phyloP scores from a whole-genome alignment of 2,797 vertebrate species.

The Danionella dracula region DNA sequence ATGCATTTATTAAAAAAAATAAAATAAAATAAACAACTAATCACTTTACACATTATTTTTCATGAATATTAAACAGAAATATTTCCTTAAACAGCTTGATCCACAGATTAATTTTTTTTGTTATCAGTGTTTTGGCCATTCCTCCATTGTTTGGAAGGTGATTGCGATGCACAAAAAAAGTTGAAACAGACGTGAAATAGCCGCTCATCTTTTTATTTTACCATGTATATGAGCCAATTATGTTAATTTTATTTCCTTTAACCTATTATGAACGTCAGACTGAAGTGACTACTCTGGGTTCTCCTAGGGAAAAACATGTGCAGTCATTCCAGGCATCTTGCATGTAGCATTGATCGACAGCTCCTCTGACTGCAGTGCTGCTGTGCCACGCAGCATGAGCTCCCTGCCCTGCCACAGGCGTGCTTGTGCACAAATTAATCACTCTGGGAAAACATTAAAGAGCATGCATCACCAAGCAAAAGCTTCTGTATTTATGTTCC shows the following conservation, averaged over 20 bases:
- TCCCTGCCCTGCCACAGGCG: conserved; percentile 3
- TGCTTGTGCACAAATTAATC: conserved; percentile 39
- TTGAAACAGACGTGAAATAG: background rate
- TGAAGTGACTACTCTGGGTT: conserved; percentile 2
- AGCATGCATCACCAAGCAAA: conserved; percentile 29
- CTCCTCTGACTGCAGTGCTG: conserved; percentile 38
- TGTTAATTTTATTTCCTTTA: background rate
- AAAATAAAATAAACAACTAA: too few relatives aligned
- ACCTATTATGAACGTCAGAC: conserved; percentile 2
- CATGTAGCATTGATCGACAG: conserved; percentile 48
- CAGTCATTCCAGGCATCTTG: conserved; percentile 37
- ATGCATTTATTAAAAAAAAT: too few relatives aligned
- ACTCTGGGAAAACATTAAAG: conserved; percentile 40
- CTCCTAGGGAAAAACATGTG: conserved; percentile 33
- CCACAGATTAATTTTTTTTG: too few relatives aligned
- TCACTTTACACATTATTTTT: too few relatives aligned
- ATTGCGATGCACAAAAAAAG: background rate
- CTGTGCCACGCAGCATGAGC: conserved; percentile 37
- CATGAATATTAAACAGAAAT: too few relatives aligned
- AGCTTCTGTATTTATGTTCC: conserved; percentile 29
- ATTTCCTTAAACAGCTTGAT: too few relatives aligned
- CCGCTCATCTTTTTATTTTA: background rate
- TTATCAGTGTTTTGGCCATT: background rate
- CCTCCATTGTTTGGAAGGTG: background rate
- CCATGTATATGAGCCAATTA: too few relatives aligned